Evolutionary conservation across 2,113 vertebrate genomes (phyloP).

Genomic region (Ahaetulla prasina): DNA sequence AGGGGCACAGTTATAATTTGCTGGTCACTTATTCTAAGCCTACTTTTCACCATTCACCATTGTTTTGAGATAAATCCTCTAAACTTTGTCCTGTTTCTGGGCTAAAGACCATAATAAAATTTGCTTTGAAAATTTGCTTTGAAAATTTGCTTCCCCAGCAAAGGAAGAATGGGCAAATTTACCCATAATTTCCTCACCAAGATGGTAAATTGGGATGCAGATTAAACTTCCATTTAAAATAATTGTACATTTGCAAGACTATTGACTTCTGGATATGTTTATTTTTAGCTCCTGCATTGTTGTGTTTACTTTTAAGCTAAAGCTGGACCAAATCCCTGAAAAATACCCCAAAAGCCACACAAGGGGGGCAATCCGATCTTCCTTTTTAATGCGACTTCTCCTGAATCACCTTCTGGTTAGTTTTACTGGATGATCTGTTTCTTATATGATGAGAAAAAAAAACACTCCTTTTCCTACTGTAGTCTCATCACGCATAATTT

Average conservation of each 20-base stretch:
- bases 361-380: not conserved
- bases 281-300: not conserved
- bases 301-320: not conserved
- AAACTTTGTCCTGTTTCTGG: not conserved
- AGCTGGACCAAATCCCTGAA: not conserved
- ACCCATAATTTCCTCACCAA: not conserved
- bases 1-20: not conserved
- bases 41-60: not conserved
- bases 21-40: not conserved
- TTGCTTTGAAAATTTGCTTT: not conserved
- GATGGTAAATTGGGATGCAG: not conserved
- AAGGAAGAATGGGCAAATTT: not conserved
- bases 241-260: not conserved
- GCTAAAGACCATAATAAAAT: not conserved
- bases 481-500: not conserved
- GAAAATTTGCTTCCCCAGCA: not conserved
- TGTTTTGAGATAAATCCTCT: not conserved
- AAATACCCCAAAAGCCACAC: not conserved
- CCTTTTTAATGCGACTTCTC: not conserved
- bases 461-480: not conserved
- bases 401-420: not conserved
- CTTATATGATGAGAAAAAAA: not conserved
- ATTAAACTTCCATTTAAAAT: not conserved
- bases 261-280: not conserved
- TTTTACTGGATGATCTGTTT: not conserved